Evolutionary conservation across 2,797 vertebrate species (phyloP).

Genomic region (Peromyscus nudipes): DNA sequence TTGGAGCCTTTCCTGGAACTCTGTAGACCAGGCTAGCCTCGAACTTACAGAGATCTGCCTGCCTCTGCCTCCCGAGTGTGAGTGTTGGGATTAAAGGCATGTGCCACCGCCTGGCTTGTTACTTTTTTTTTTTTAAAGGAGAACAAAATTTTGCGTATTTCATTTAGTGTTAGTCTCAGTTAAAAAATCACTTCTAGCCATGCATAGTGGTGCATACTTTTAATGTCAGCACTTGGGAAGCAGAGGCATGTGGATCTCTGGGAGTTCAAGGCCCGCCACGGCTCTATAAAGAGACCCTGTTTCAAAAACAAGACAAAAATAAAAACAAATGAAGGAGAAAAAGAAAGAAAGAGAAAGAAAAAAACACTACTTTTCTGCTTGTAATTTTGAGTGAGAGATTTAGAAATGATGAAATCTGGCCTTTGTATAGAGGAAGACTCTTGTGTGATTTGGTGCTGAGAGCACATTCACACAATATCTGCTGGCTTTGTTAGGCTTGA

Average conservation of each 20-base stretch:
- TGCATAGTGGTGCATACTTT: not conserved
- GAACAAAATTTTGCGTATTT: not conserved
- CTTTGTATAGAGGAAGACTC: not conserved
- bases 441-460: not conserved
- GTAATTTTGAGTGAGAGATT: not conserved
- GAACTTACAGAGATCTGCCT: too few species aligned
- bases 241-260: not conserved
- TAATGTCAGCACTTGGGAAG: not conserved
- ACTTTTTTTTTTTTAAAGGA: not conserved
- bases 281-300: not conserved
- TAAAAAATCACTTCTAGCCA: not conserved
- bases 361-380: slow-evolving; percentile 17
- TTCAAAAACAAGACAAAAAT: not conserved
- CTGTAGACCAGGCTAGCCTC: too few species aligned
- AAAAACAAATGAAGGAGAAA: not conserved
- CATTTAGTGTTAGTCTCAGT: slow-evolving; percentile 11
- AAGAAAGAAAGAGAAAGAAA: not conserved
- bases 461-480: not conserved
- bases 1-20: too few species aligned
- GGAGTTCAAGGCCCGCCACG: not conserved
- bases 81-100: too few species aligned
- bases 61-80: too few species aligned
- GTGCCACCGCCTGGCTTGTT: too few species aligned
- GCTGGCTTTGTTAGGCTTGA: not conserved
- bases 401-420: not conserved